Evolutionary conservation across 1,140 invertebrate genomes (phyloP), one percentile per base, ranked within the genome.

Genomic region (Bombus confusus): DNA sequence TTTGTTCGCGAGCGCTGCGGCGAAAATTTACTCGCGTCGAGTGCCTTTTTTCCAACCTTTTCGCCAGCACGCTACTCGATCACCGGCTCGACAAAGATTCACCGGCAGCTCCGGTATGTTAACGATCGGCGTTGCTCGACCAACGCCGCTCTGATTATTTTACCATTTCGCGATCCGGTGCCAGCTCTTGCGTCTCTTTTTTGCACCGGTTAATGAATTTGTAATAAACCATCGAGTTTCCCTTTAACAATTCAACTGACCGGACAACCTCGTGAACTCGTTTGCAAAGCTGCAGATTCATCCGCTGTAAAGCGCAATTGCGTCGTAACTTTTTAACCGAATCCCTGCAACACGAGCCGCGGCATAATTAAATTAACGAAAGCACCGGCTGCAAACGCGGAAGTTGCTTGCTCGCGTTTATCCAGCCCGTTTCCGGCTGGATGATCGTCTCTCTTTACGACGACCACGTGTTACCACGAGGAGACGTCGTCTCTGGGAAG

Each of bases 381-480:
- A 41, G 62, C 68, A 82, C 47, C 80, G 73, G 43, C 57, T 75
- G 77, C 47, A 28, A 43, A n/a, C 10, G 28, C 47, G 18, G 37
- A 57, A 59, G 64, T 62, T 15, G 34, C 59, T 66, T n/a, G 47
- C 52, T 79, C 75, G 59, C 77, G 64, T 83, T 59, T 85, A 74
- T 77, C 62, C 73, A 74, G 76, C 4, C 59, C 59, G 59, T 76
- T 91, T 90, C 87, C 89, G 85, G 87, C 39, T 2, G 77, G 87
- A 85, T 86, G 86, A 90, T 90, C 85, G 77, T 78, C 82, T 68
- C 78, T 88, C 25, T 28, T 91, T 87, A 88, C 86, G 91, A 87
- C 77, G 81, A 91, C 90, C 92, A 92, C 88, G 86, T 92, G 91
- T 91, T 92, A 86, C 88, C 86, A 10, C 78, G 79, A 83, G 85